phyloP scores from a whole-genome alignment of 1,140 invertebrate species.

The Pogonus chalceus region DNA sequence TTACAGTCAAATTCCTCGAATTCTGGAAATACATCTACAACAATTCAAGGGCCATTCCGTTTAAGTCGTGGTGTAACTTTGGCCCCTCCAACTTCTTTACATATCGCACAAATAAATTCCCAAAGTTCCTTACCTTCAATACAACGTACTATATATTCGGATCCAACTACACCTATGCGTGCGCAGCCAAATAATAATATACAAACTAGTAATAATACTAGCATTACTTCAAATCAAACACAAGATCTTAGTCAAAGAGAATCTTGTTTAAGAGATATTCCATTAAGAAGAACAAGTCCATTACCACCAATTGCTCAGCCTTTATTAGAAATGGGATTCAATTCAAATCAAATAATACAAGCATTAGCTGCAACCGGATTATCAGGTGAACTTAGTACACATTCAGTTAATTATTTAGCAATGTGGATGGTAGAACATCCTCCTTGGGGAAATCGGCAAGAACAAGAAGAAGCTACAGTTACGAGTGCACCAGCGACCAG shows the following conservation, averaged over 20 bases:
- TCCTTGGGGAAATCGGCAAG: conserved; percentile 30
- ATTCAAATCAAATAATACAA: conserved; percentile 45
- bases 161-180: conserved; percentile 12
- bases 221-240: conserved; percentile 20
- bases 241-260: conserved; percentile 14
- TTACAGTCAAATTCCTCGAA: neutral
- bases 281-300: conserved; percentile 33
- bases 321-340: conserved; percentile 55
- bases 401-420: conserved; percentile 49
- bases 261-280: no score
- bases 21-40: neutral
- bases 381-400: conserved; percentile 43
- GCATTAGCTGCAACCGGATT: conserved; percentile 46
- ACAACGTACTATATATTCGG: conserved; percentile 14
- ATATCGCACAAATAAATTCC: conserved; percentile 20
- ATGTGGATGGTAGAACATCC: conserved; percentile 60
- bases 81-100: conserved; percentile 29
- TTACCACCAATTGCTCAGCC: conserved; percentile 43
- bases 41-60: neutral
- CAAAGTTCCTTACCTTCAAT: conserved; percentile 13
- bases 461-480: conserved; percentile 3
- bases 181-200: no score
- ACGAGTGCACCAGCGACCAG: conserved; percentile 3
- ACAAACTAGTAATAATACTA: conserved; percentile 6
- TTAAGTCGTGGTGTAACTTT: conserved; percentile 11